phyloP scores from a whole-genome alignment of 2,113 vertebrate genomes.

The Aptenodytes patagonicus region DNA sequence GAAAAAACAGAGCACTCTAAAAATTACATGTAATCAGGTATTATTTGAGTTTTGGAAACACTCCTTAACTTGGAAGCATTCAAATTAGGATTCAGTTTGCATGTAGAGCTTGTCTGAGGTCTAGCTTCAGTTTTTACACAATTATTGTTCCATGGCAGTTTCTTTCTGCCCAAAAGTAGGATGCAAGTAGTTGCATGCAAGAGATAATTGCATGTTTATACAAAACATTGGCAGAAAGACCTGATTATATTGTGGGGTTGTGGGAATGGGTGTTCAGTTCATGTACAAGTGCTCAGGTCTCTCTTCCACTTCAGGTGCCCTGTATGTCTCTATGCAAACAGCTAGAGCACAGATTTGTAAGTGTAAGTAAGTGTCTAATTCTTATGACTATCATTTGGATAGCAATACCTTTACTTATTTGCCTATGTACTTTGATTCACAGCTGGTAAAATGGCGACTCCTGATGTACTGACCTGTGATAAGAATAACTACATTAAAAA shows the following conservation, averaged over 20 bases:
- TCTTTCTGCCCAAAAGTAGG: neutral
- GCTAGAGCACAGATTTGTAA: neutral
- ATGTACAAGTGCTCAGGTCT: neutral
- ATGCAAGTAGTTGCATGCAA: neutral
- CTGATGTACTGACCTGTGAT: neutral
- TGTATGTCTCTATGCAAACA: neutral
- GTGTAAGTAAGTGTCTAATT: neutral
- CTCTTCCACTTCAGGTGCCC: neutral
- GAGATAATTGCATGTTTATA: neutral
- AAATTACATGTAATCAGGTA: neutral
- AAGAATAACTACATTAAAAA: neutral
- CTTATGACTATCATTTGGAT: neutral
- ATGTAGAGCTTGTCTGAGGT: neutral
- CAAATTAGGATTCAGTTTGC: neutral
- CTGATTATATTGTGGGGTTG: neutral
- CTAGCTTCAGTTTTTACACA: neutral
- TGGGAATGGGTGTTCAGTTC: neutral
- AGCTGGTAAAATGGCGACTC: neutral
- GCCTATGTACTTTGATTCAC: neutral
- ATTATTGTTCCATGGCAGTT: neutral
- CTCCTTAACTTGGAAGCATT: neutral
- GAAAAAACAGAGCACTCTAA: neutral
- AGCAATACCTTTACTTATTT: neutral
- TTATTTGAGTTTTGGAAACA: neutral
- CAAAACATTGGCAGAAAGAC: neutral